A percentile compares a stretch with the other conserved stretches of the same genome.
Evolutionary conservation across 1,140 invertebrate genomes (phyloP).

Genomic region (Hesperophylax magnus): DNA sequence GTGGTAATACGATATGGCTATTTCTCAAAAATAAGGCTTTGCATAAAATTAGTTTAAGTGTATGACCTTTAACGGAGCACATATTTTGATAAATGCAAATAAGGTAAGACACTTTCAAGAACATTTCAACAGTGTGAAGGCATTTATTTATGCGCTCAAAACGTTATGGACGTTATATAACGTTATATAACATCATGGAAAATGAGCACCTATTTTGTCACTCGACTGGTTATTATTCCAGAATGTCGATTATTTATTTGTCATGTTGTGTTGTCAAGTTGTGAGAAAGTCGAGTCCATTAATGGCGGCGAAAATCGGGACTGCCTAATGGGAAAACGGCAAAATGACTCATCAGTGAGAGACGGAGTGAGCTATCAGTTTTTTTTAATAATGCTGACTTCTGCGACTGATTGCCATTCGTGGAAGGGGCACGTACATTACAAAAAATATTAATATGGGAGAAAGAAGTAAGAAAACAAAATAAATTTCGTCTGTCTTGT

Average conservation of each 20-base stretch:
- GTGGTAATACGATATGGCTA: too few relatives aligned
- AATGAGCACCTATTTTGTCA: background rate
- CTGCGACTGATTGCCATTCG: background rate
- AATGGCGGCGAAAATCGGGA: conserved; percentile 8
- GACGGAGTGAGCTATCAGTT: conserved; percentile 15
- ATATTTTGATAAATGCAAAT: too few relatives aligned
- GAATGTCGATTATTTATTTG: conserved; percentile 8
- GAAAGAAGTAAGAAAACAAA: background rate
- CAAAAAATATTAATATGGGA: background rate
- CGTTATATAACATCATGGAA: background rate
- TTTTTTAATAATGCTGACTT: conserved; percentile 9
- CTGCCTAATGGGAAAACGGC: conserved; percentile 3
- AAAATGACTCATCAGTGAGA: conserved; percentile 16
- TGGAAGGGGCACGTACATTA: conserved; percentile 21
- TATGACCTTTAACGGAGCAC: too few relatives aligned
- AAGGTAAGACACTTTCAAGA: too few relatives aligned
- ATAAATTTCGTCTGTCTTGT: too few relatives aligned
- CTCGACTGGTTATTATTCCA: background rate
- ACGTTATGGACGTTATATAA: too few relatives aligned
- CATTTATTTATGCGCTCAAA: too few relatives aligned
- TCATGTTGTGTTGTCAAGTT: too few relatives aligned
- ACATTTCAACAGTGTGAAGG: too few relatives aligned
- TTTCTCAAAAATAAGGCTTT: too few relatives aligned
- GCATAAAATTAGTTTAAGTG: too few relatives aligned
- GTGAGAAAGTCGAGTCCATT: background rate